Base-by-base conservation (phyloP, 2,888 invertebrate genomes). In the Tholera decimalis region DNA sequence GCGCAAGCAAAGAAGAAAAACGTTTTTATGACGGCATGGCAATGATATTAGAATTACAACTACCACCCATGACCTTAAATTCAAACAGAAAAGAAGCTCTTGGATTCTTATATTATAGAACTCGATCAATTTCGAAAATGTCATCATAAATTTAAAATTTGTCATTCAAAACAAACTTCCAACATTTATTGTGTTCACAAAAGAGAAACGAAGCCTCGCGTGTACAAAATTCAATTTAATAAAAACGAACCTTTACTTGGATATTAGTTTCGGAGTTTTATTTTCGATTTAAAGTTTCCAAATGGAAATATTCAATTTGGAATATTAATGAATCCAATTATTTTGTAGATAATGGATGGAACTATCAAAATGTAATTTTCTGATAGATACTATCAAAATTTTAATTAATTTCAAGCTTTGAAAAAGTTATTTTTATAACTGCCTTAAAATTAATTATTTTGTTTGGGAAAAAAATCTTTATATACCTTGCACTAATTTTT, bases 231-330 rank as follows among this genome's bases (percentile, higher is more conserved):
- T 79, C 67, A 77, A 80, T 76, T 78, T 55, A 47, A 69, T 73
- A 72, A 73, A 79, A 83, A 79, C 77, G 70, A 78, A 83, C 78
- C 76, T 78, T 76, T 68, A 69, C 68, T 82, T 78, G 73, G 65
- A 74, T 47, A 63, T 58, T 50, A 49, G 39, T 55, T 62, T 56
- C 22, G 41, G 51, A 41, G 49, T 26, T 59, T 49, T 30, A 54
- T 65, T 75, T 66, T 61, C 41, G 18, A 66, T 58, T 53, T 13
- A 49, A 51, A 72, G 18, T 65, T 49, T 60, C n/a, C 26, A 30
- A 47, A 57, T 71, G 26, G 33, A 54, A 53, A 62, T 51, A 58
- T 58, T 37, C 50, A 47, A 55, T 78, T 66, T 37, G 3, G 20
- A 49, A 49, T 24, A 74, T 70, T 51, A 64, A 64, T 59, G 37